Base-by-base conservation (phyloP, 2,888 invertebrate species). In the Leptopilina drosophilae region DNA sequence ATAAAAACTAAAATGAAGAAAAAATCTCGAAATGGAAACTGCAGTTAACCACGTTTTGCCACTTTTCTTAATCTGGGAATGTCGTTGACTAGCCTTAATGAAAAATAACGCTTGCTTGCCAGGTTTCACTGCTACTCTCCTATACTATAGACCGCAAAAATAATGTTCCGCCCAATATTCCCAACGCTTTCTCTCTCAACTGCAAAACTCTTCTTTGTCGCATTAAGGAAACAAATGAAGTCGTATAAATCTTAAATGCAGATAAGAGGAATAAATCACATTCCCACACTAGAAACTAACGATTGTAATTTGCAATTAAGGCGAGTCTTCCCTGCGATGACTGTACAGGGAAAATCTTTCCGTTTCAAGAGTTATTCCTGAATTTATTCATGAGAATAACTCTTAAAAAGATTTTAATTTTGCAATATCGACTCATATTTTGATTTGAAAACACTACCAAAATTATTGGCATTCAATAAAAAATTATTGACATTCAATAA, bases 221-320 rank as follows among this genome's bases (percentile, higher is more conserved):
- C 73, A 73, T 73, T 73, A 73, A 73, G 53, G 73, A 56, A 73
- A 73, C 56, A 73, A 73, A 73, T 73, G 73, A 73, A 73, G 56
- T 73, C 33, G 15, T 56, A 56, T 73, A 56, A 73, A 73, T 73
- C 56, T 73, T 56, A n/a, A 73, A 73, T 73, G 49, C 56, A 73
- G 56, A 73, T 73, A 73, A 56, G 73, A n/a, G 8, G 53, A 53
- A 73, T 56, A 56, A 73, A 73, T 73, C 33, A 56, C 33, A 33
- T 26, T 26, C 53, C 33, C n/a, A 5, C 73, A 49, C 49, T 49
- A 7, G 14, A 53, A 73, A 56, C 73, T 73, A 73, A 73, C 56
- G 53, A 73, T 56, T 73, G 56, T 14, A 56, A 56, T 73, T 73
- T 73, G 12, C 33, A 73, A 73, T 56, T n/a, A 69, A 69, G 49